Base-by-base conservation (phyloP, 2,113 vertebrate genomes). In the Chinchilla lanigera region DNA sequence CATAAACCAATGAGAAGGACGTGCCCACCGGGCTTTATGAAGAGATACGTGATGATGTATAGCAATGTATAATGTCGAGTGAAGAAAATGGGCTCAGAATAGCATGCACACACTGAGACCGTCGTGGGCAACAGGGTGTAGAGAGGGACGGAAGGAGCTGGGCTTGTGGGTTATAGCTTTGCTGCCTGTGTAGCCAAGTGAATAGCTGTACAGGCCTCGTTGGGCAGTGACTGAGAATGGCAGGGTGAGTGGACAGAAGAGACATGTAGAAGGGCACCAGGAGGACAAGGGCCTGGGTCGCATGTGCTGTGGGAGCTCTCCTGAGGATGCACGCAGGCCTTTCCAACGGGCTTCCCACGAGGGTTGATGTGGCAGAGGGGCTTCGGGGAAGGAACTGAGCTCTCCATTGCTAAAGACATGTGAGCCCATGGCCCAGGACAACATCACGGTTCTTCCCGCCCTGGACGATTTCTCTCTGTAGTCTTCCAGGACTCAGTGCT, bases 341-440 rank as follows among this genome's bases (percentile, higher is more conserved):
- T 26, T 63, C 73, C 35, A 24, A 30, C 26, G 3, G 82, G 22
- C 52, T 60, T 90, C 30, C 67, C 41, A 41, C 6, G 1, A 63
- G n/a, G 28, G 33, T 3, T 24, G 30, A 56, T 0, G n/a, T 54
- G 82, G 41, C 77, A 82, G 28, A 73, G 8, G 58, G 90, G 41
- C n/a, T 28, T 10, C 14, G 3, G 58, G 50, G 67, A 33, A 56
- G 54, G 90, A 28, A 63, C 47, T 7, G 47, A 85, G 69, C 1
- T 0, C 71, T 67, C 56, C 4, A 0, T 26, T 16, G 65, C 58
- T 4, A 3, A 41, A 65, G 38, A 50, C 2, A 9, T 44, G 35
- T 20, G 7, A 30, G 33, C 20, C 24, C 60, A 1, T 5, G 54
- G 63, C 30, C 20, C 17, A 8, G 0, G 24, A 85, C 2, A 20